Evolutionary conservation across 2,113 vertebrate genomes (phyloP).

Genomic region (Anseranas semipalmata): DNA sequence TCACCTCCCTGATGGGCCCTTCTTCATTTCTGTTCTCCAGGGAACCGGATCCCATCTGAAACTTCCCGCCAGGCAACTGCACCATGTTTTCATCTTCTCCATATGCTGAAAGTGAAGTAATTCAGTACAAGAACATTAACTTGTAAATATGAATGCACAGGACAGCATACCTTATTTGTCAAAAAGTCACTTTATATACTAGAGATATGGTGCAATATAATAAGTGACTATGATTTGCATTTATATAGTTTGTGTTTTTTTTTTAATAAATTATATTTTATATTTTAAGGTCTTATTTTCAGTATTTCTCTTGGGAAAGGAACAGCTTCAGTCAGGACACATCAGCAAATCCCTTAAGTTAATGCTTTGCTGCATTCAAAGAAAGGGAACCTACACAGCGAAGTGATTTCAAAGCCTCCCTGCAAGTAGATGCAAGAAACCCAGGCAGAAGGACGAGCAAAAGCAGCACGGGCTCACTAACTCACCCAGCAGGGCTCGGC

Average conservation of each 20-base stretch:
- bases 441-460: background rate
- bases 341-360: background rate
- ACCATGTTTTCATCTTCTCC: constrained; percentile 71
- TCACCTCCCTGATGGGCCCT: constrained; percentile 74
- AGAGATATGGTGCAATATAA: accelerated
- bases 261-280: background rate
- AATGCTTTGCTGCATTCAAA: accelerated
- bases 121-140: accelerated
- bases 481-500: background rate
- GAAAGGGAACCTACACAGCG: background rate
- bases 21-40: constrained; percentile 80
- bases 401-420: background rate
- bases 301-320: background rate
- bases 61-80: constrained; percentile 80
- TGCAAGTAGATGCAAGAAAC: background rate
- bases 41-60: constrained; percentile 83
- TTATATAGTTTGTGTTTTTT: too few species aligned
- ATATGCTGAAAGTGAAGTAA: accelerated
- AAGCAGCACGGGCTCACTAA: background rate
- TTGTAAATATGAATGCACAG: accelerated
- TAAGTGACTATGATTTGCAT: accelerated
- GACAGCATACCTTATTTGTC: accelerated
- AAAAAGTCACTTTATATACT: accelerated
- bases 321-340: accelerated
- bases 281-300: background rate